phyloP scores from a whole-genome alignment of 2,797 vertebrate genomes.

The Cyprinodon diabolis region DNA sequence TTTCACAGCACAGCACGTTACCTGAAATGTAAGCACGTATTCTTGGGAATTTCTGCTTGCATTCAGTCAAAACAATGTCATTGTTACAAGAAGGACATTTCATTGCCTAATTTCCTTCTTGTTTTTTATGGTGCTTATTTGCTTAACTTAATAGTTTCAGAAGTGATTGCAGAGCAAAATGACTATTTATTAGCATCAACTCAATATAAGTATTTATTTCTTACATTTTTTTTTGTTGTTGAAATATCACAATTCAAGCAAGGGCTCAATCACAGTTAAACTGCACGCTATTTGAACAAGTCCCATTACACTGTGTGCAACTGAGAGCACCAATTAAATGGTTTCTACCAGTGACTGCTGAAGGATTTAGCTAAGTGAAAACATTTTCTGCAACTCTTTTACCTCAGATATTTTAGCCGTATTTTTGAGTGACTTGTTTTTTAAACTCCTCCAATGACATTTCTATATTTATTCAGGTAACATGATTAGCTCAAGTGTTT shows the following conservation, averaged over 20 bases:
- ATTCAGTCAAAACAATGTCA: not conserved
- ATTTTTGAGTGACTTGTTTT: not conserved
- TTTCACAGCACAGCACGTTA: not conserved
- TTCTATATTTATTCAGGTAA: not conserved
- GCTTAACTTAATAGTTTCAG: not conserved
- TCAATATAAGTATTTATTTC: not conserved
- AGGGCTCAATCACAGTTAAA: not conserved
- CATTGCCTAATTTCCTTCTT: not conserved
- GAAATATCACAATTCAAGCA: not conserved
- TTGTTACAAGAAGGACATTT: not conserved
- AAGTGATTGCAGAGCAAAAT: not conserved
- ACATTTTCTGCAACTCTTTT: not conserved
- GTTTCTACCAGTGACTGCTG: no score
- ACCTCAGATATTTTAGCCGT: not conserved
- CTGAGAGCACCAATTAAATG: conserved; percentile 1
- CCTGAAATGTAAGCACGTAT: not conserved
- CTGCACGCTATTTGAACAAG: not conserved
- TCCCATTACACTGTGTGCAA: not conserved
- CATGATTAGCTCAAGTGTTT: not conserved
- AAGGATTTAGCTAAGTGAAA: not conserved
- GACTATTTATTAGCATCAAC: not conserved
- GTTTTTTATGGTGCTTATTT: not conserved
- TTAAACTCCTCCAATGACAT: not conserved
- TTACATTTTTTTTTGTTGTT: not conserved
- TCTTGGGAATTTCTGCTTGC: not conserved